A percentile compares a stretch with the other conserved stretches of the same genome.
Evolutionary conservation across 2,113 vertebrate genomes (phyloP).

Genomic region (Lepisosteus osseus): DNA sequence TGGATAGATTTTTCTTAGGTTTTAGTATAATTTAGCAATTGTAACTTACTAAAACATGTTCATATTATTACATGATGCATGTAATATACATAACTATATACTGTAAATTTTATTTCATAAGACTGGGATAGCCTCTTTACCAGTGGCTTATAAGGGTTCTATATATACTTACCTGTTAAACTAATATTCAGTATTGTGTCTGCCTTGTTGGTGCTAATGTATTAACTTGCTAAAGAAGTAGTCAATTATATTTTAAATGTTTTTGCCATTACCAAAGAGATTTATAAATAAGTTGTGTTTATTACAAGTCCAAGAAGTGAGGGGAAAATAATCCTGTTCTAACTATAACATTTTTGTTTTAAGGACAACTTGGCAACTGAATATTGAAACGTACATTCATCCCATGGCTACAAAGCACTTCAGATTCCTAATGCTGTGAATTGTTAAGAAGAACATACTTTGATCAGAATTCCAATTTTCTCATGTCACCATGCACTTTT

Average conservation of each 20-base stretch:
- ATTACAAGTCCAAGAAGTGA: constrained; percentile 35
- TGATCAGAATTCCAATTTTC: neutral
- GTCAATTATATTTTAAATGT: constrained; percentile 34
- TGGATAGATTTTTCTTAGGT: too few relatives aligned
- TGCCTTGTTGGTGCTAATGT: constrained; percentile 24
- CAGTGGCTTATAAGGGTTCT: constrained; percentile 29
- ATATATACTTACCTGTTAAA: neutral
- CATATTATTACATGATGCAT: too few relatives aligned
- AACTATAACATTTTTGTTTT: neutral
- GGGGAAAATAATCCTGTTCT: constrained; percentile 39
- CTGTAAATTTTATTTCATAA: neutral
- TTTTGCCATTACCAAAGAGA: constrained; percentile 55
- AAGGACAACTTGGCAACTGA: neutral
- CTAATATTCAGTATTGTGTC: constrained; percentile 51
- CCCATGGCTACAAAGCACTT: neutral
- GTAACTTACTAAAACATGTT: too few relatives aligned
- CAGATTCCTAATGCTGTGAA: neutral
- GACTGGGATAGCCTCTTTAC: constrained; percentile 47
- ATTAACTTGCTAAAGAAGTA: constrained; percentile 34
- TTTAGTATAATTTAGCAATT: too few relatives aligned
- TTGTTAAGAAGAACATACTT: neutral
- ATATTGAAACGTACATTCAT: neutral
- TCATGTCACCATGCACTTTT: constrained; percentile 9
- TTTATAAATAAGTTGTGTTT: constrained; percentile 9
- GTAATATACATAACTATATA: too few relatives aligned